phyloP scores from a whole-genome alignment of 2,113 vertebrate species.

The Rhodinocichla rosea region DNA sequence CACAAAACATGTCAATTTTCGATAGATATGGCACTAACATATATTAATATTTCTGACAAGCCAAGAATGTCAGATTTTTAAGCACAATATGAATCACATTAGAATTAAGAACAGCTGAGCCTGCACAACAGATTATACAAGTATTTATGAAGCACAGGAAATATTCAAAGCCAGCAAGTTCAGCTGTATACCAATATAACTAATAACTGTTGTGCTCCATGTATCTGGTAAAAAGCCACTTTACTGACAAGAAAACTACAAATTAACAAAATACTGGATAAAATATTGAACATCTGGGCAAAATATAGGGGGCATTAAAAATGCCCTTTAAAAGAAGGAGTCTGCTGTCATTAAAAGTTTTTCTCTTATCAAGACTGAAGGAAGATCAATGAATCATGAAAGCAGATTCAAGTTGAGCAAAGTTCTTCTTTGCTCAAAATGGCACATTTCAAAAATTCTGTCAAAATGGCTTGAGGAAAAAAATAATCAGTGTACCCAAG shows the following conservation, averaged over 20 bases:
- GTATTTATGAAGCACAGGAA: conserved; percentile 53
- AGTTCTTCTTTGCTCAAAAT: neutral
- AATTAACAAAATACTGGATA: neutral
- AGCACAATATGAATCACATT: conserved; percentile 51
- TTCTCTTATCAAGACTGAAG: neutral
- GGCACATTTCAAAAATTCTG: neutral
- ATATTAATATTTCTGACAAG: conserved; percentile 46
- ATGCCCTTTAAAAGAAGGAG: neutral
- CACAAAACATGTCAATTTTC: conserved; percentile 41
- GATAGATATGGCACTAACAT: conserved; percentile 18
- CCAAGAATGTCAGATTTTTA: conserved; percentile 55
- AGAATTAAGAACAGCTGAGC: conserved; percentile 63
- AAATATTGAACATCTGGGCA: neutral
- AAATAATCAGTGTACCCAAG: neutral
- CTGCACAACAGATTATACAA: conserved; percentile 46
- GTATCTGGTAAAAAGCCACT: neutral
- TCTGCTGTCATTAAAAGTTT: neutral
- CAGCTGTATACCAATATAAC: neutral
- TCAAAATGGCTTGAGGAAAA: neutral
- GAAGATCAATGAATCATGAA: neutral
- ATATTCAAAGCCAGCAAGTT: conserved; percentile 35
- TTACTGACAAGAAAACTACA: neutral
- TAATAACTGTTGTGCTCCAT: neutral
- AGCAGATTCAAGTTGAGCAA: neutral
- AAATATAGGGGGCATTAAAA: neutral